phyloP scores from a whole-genome alignment of 2,113 vertebrate genomes.

The Myocastor coypus region DNA sequence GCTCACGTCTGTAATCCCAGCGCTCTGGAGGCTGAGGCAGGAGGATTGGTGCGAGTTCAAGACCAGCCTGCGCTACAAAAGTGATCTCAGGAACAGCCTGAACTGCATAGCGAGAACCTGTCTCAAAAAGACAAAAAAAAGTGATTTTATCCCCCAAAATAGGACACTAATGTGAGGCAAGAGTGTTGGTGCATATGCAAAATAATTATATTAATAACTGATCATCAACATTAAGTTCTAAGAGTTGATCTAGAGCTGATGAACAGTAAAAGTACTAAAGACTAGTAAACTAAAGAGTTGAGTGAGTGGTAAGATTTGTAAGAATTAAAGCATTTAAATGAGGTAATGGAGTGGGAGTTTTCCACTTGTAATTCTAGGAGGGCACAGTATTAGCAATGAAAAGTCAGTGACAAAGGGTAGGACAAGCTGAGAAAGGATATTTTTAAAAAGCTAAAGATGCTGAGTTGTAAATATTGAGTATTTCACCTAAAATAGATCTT shows the following conservation, averaged over 20 bases:
- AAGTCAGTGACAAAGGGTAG: background rate
- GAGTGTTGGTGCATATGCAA: background rate
- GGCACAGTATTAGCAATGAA: background rate
- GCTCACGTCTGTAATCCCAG: no score
- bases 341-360: background rate
- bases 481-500: background rate
- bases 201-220: background rate
- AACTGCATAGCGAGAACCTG: no score
- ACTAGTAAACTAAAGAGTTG: background rate
- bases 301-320: background rate
- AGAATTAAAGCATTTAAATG: background rate
- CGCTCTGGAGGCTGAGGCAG: no score
- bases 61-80: no score
- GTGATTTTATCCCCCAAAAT: background rate
- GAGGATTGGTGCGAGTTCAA: no score
- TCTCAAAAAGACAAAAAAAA: no score
- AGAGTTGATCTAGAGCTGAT: background rate
- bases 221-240: background rate
- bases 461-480: background rate
- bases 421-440: background rate
- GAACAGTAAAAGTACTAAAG: background rate
- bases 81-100: no score
- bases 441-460: background rate
- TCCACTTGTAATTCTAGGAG: background rate
- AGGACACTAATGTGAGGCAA: background rate